Percentiles rank a stretch among this genome's conserved stretches.
phyloP scores from a whole-genome alignment of 2,888 invertebrate species.

The Crepidodera aurea region DNA sequence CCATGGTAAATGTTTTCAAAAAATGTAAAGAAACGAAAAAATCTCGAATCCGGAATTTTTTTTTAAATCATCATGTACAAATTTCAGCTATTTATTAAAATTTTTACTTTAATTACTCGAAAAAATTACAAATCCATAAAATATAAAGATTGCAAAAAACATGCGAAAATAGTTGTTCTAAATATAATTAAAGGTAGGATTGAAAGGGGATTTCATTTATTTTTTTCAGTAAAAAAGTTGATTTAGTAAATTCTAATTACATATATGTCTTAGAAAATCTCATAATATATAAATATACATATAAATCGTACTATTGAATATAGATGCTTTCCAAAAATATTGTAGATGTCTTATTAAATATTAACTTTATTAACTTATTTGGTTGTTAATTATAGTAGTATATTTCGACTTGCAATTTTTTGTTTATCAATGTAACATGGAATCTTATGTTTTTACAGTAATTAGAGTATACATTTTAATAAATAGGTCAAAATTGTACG shows the following conservation, averaged over 20 bases:
- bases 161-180: no score
- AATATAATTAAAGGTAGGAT: no score
- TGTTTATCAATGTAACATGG: slow-evolving; percentile 10
- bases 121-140: no score
- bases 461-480: slow-evolving; percentile 4
- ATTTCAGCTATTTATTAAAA: no score
- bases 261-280: no score
- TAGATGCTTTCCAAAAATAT: slow-evolving; percentile 18
- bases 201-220: no score
- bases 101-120: no score
- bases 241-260: no score
- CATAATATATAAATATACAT: no score
- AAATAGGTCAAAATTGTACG: not conserved
- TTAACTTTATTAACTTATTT: slow-evolving; percentile 10
- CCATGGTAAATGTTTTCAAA: slow-evolving; percentile 1
- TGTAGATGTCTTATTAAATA: slow-evolving; percentile 13
- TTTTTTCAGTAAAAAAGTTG: no score
- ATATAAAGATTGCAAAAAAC: no score
- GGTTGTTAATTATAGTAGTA: slow-evolving; percentile 13
- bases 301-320: no score
- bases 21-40: not conserved
- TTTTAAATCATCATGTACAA: not conserved
- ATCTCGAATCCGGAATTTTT: not conserved
- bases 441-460: slow-evolving; percentile 2
- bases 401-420: slow-evolving; percentile 14